phyloP scores from a whole-genome alignment of 2,888 invertebrate genomes.

The Philaethria dido region DNA sequence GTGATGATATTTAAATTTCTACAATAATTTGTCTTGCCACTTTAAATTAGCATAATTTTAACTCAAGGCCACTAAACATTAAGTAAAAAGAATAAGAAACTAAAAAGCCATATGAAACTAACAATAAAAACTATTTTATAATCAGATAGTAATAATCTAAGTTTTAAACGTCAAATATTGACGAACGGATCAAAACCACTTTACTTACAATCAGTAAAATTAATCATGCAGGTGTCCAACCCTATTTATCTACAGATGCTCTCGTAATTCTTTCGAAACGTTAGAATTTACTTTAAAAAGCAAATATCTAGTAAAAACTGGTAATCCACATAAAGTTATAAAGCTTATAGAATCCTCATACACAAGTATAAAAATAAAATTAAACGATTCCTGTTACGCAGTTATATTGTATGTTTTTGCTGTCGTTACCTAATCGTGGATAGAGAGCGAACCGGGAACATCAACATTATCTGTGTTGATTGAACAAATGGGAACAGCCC shows the following conservation, averaged over 20 bases:
- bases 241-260: background rate
- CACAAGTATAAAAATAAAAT: background rate
- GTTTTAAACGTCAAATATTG: background rate
- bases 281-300: background rate
- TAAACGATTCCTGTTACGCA: background rate
- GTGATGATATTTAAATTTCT: background rate
- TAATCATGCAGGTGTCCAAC: constrained; percentile 1
- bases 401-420: constrained; percentile 44
- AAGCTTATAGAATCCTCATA: background rate
- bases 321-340: background rate
- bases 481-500: constrained; percentile 69
- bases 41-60: background rate
- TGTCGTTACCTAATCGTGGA: constrained; percentile 60
- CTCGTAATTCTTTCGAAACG: background rate
- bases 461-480: constrained; percentile 75
- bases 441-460: constrained; percentile 69
- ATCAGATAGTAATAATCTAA: background rate
- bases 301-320: background rate
- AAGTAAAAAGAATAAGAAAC: background rate
- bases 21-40: background rate
- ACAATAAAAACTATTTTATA: background rate
- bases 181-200: background rate
- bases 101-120: background rate
- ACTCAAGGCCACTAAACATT: background rate
- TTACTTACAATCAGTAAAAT: background rate